phyloP scores from a whole-genome alignment of 1,140 invertebrate genomes.

The Thaumatotibia leucotreta region DNA sequence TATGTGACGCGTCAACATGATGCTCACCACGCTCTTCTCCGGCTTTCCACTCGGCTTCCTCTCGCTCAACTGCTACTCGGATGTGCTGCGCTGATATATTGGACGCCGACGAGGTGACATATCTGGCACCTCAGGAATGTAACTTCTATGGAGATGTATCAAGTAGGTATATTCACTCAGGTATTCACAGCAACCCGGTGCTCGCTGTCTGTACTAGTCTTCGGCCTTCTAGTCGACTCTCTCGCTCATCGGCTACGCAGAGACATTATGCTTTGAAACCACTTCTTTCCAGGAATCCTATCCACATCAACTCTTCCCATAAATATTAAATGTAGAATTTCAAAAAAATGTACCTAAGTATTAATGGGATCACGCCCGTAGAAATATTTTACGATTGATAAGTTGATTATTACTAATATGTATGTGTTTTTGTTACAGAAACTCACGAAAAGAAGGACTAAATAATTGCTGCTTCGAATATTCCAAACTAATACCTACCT shows the following conservation, averaged over 20 bases:
- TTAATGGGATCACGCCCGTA: not conserved
- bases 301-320: no score
- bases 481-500: not conserved
- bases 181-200: no score
- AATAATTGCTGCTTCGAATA: not conserved
- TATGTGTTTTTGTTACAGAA: conserved; percentile 50
- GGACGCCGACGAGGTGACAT: conserved; percentile 93
- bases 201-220: no score
- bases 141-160: not conserved
- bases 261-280: no score
- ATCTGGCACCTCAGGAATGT: conserved; percentile 41
- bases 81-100: conserved; percentile 96
- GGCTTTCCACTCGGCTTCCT: conserved; percentile 94
- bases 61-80: conserved; percentile 94
- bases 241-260: no score
- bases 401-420: conserved; percentile 2
- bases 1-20: conserved; percentile 95
- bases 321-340: no score
- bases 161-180: no score
- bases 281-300: no score
- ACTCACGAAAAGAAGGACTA: conserved; percentile 71
- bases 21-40: conserved; percentile 91
- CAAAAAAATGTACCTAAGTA: no score
- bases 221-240: no score
- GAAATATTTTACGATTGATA: not conserved